Percentiles rank a stretch among this genome's conserved stretches.
phyloP scores from a whole-genome alignment of 2,797 vertebrate species.

The Cygnus olor region DNA sequence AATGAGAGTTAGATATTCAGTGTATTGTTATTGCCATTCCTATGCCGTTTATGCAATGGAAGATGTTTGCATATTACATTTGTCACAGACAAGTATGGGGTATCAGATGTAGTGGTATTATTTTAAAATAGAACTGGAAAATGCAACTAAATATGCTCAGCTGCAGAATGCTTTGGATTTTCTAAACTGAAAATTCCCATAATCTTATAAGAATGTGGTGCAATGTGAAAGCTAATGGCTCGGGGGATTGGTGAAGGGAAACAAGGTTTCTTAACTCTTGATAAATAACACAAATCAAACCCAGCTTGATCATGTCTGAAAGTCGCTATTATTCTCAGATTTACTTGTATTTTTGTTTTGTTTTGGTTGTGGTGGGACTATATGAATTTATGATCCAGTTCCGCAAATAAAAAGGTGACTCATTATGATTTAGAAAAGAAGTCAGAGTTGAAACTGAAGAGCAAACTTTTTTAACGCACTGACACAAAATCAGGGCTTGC shows the following conservation, averaged over 20 bases:
- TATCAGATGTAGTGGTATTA: constrained; percentile 68
- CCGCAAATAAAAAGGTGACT: constrained; percentile 27
- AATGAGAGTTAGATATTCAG: constrained; percentile 58
- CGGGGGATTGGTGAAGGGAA: constrained; percentile 35
- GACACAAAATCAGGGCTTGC: neutral
- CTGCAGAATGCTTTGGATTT: constrained; percentile 57
- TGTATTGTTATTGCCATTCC: constrained; percentile 37
- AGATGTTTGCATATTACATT: constrained; percentile 61
- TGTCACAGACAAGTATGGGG: constrained; percentile 63
- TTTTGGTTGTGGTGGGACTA: constrained; percentile 31
- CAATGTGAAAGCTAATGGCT: constrained; percentile 49
- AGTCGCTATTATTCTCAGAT: constrained; percentile 25
- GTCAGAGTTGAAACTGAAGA: neutral
- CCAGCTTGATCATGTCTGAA: constrained; percentile 38
- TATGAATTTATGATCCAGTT: constrained; percentile 8
- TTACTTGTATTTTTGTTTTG: constrained; percentile 10
- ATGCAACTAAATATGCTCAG: constrained; percentile 61
- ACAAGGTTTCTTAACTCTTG: constrained; percentile 55
- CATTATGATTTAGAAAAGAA: neutral
- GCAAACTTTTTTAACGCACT: neutral
- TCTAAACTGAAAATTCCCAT: constrained; percentile 48
- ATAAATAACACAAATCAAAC: constrained; percentile 58
- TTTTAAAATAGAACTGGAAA: constrained; percentile 62
- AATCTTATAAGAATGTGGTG: constrained; percentile 65
- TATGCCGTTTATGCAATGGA: constrained; percentile 41